Base-by-base conservation (phyloP, 2,888 invertebrate species). In the Lasioglossum oenotherae region DNA sequence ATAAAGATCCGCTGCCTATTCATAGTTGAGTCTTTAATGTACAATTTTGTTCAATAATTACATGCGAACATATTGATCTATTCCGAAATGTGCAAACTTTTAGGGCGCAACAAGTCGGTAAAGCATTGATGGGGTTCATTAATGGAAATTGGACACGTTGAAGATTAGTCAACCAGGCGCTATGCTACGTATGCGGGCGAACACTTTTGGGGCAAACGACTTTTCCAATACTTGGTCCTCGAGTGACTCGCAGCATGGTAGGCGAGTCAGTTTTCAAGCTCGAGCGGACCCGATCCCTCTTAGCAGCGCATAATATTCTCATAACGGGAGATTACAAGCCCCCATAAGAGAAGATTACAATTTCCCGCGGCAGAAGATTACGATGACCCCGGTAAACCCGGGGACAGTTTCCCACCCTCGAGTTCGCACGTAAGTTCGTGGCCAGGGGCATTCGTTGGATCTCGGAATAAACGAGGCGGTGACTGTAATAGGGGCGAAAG, bases 301-400 rank as follows among this genome's bases (percentile, higher is more conserved):
- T 41, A 10, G 35, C 19, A n/a, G 49, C 53, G 74, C 80, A 75
- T 80, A 80, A 74, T 80, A 80, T 80, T 69, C 80, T 67, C 67
- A 31, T 80, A 75, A 80, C 74, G 38, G 49, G 74, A 53, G 67
- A 74, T 53, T 41, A 74, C 74, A 53, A 80, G 74, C 41, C 53
- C 53, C 74, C 74, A n/a, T 57, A 75, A 75, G 80, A 69, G 74
- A 71, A 69, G 74, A 80, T 75, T 75, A 80, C 80, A 49, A 80
- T 74, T 79, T 64, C 73, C 79, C 60, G 35, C 44, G 73, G 44
- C 31, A 31, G 60, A 64, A 19, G 73, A 64, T 77, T 77, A 77
- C 77, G 14, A 69, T 19, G 46, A 46, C 27, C 77, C 27, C 44
- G 44, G 64, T 31, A 19, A 64, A 76, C 46, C 69, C n/a, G 27